Evolutionary conservation across 2,113 vertebrate genomes (phyloP).

Genomic region (Aptenodytes forsteri): DNA sequence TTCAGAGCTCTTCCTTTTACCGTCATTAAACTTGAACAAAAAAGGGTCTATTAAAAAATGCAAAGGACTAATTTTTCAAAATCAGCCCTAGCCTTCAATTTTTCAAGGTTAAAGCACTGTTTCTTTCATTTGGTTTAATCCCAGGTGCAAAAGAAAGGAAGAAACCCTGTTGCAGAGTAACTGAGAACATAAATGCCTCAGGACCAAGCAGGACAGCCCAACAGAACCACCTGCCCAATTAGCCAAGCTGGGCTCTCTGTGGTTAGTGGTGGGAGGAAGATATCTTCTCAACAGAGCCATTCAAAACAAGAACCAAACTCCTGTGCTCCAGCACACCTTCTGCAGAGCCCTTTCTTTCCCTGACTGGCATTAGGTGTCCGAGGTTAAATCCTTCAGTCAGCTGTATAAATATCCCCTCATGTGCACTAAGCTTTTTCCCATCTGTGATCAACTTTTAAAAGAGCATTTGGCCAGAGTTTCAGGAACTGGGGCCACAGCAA

Average conservation of each 20-base stretch:
- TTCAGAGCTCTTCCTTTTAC: slow-evolving; percentile 16
- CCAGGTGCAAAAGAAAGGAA: background rate
- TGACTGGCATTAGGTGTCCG: background rate
- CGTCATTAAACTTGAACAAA: slow-evolving; percentile 48
- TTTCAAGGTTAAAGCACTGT: background rate
- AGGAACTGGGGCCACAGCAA: background rate
- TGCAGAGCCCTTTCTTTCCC: background rate
- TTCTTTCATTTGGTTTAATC: background rate
- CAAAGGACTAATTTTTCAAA: slow-evolving; percentile 19
- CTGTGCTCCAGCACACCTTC: background rate
- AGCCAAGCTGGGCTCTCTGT: background rate
- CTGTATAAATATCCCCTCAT: background rate
- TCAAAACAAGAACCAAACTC: background rate
- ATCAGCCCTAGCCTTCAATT: background rate
- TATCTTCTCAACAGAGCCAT: background rate
- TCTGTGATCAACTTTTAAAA: background rate
- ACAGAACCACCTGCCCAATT: background rate
- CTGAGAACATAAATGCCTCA: background rate
- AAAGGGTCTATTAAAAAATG: slow-evolving; percentile 23
- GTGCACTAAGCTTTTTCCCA: background rate
- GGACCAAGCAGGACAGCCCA: background rate
- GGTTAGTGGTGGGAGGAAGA: background rate
- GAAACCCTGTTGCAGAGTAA: background rate
- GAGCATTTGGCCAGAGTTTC: background rate
- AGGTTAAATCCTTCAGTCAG: background rate